Percentiles rank a stretch among this genome's conserved stretches.
Evolutionary conservation across 2,113 vertebrate species (phyloP).

Genomic region (Dicentrarchus labrax): DNA sequence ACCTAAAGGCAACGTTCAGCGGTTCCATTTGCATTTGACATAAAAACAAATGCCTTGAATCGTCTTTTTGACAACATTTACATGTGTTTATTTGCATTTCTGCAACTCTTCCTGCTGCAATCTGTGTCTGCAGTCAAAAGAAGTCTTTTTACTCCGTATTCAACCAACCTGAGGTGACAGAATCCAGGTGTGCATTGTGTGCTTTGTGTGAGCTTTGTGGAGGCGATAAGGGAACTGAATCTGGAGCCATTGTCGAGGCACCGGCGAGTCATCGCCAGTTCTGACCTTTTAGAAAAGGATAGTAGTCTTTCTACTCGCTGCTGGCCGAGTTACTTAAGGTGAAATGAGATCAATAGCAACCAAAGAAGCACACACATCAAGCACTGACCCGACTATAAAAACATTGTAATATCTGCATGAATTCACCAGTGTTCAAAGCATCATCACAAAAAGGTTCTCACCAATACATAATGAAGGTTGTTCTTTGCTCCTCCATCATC

Average conservation of each 20-base stretch:
- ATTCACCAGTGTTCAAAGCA: not conserved
- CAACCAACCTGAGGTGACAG: constrained; percentile 41
- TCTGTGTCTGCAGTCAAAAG: constrained; percentile 1
- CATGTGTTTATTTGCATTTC: not conserved
- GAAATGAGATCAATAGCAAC: constrained; percentile 44
- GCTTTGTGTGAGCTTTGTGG: constrained; percentile 35
- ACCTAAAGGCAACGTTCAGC: not conserved
- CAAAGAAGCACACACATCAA: not conserved
- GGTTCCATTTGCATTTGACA: not conserved
- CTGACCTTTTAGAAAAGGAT: constrained; percentile 67
- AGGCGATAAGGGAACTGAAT: constrained; percentile 40
- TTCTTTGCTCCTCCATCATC: not conserved
- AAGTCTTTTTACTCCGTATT: constrained; percentile 1
- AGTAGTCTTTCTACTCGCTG: constrained; percentile 27
- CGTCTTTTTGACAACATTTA: not conserved
- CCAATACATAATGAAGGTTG: not conserved
- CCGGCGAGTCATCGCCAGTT: not conserved
- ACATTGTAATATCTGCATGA: not conserved
- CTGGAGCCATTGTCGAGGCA: constrained; percentile 39
- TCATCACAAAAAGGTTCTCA: not conserved
- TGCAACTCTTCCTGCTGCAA: not conserved
- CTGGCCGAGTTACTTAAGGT: constrained; percentile 33
- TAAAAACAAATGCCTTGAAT: not conserved
- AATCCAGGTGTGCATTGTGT: constrained; percentile 41
- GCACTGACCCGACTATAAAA: not conserved